Percentiles rank a stretch among this genome's conserved stretches.
Evolutionary conservation across 2,888 invertebrate species (phyloP).

Genomic region (Emesis furor): DNA sequence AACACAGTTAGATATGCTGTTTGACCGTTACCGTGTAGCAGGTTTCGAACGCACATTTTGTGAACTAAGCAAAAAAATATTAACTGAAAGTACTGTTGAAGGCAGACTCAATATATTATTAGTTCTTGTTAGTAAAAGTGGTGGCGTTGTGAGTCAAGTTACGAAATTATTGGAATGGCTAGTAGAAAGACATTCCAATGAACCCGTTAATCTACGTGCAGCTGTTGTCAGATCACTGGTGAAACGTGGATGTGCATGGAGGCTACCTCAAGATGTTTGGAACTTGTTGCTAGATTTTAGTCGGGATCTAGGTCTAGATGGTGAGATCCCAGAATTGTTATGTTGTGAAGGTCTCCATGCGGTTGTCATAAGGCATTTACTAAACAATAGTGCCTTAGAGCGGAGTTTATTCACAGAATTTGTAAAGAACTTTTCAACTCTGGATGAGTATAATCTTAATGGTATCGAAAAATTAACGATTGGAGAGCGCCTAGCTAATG

Average conservation of each 20-base stretch:
- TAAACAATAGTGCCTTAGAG: constrained; percentile 72
- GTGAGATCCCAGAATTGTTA: constrained; percentile 76
- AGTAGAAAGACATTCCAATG: constrained; percentile 80
- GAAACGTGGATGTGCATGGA: constrained; percentile 83
- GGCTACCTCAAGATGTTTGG: constrained; percentile 81
- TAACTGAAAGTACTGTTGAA: constrained; percentile 78
- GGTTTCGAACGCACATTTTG: constrained; percentile 81
- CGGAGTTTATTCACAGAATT: constrained; percentile 76
- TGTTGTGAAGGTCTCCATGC: constrained; percentile 84
- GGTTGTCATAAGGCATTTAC: constrained; percentile 80
- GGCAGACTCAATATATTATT: constrained; percentile 83
- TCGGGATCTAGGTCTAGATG: constrained; percentile 83
- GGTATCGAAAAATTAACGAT: constrained; percentile 77
- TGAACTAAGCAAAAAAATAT: constrained; percentile 80
- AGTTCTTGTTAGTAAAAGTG: constrained; percentile 85
- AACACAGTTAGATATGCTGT: constrained; percentile 81
- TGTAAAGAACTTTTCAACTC: constrained; percentile 78
- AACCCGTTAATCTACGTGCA: constrained; percentile 82
- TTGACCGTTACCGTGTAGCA: constrained; percentile 82
- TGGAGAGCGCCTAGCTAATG: constrained; percentile 67
- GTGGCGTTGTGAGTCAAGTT: constrained; percentile 79
- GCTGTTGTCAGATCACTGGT: constrained; percentile 84
- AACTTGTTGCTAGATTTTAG: constrained; percentile 79
- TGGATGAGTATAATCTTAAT: constrained; percentile 80
- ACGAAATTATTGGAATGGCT: constrained; percentile 79